Conservation (phyloP, 2,113 vertebrate genomes). For the Myotis yumanensis region DNA sequence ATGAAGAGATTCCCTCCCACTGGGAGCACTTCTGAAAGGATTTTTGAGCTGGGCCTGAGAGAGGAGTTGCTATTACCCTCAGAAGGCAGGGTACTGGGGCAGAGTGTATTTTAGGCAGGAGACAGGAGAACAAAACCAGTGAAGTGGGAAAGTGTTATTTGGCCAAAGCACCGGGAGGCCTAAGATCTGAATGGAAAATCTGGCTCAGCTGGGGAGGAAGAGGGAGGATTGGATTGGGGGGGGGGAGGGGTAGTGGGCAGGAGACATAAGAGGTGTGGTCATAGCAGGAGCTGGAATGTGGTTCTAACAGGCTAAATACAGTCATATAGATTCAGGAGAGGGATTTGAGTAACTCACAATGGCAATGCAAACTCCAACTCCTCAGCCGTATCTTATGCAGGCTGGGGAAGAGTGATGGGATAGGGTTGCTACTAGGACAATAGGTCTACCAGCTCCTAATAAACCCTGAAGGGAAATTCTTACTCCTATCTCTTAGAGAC, state of each 20-base stretch:
- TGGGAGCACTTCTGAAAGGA: neutral
- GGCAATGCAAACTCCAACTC: neutral
- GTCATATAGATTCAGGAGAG: neutral
- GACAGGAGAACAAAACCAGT: neutral
- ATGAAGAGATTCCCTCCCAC: neutral
- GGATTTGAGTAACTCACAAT: neutral
- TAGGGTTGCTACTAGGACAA: neutral
- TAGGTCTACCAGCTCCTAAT: neutral
- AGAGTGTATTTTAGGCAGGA: neutral
- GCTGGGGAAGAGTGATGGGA: neutral
- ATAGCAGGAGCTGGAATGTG: neutral
- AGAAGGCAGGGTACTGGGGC: neutral
- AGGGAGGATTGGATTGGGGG: accelerated
- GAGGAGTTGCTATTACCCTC: neutral
- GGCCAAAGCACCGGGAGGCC: neutral
- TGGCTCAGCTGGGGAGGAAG: neutral
- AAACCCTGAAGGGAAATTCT: neutral
- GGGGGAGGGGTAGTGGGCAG: accelerated
- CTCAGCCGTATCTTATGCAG: neutral
- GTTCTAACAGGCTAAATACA: neutral
- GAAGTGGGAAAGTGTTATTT: neutral
- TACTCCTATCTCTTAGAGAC: neutral
- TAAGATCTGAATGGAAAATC: neutral
- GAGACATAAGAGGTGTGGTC: neutral
- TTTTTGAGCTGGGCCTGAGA: neutral